A percentile compares a stretch with the other conserved stretches of the same genome.
These are phyloP conservation scores for Gonatopus flavifemur DNA, from an alignment of 1,140 invertebrate species.

Conservation along the genomic window DNA sequence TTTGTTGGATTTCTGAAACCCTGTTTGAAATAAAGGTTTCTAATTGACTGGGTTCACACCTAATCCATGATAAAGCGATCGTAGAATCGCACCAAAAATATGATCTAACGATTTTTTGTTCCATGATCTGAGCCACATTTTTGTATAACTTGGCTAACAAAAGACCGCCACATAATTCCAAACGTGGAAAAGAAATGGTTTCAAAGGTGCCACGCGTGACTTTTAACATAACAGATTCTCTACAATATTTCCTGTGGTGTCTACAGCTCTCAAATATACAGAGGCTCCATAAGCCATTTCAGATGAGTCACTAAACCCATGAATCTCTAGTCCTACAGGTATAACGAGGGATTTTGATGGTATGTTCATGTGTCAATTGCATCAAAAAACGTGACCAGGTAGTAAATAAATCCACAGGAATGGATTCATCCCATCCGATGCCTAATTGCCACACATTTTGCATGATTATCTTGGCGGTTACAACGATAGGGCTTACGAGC, in stretches of 20 bases:
- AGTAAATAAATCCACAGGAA: not conserved
- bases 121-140: not conserved
- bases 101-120: not conserved
- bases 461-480: not conserved
- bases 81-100: conserved; percentile 12
- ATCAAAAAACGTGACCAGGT: not conserved
- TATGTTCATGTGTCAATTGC: not conserved
- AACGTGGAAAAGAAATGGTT: not conserved
- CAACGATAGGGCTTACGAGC: not conserved
- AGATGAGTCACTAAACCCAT: conserved; percentile 11
- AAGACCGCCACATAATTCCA: conserved; percentile 1
- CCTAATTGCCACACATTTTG: no score
- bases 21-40: conserved; percentile 12
- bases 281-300: conserved; percentile 3
- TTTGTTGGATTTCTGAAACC: conserved; percentile 9
- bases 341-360: not conserved
- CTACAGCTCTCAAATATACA: not conserved
- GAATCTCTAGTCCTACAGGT: not conserved
- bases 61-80: no score
- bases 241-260: not conserved
- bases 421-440: not conserved
- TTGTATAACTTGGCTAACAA: not conserved
- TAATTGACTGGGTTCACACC: not conserved
- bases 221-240: conserved; percentile 1
- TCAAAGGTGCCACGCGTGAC: conserved; percentile 11